These are phyloP conservation scores for Mustela erminea DNA, from an alignment of 2,797 vertebrate species.

Conservation along the genomic window DNA sequence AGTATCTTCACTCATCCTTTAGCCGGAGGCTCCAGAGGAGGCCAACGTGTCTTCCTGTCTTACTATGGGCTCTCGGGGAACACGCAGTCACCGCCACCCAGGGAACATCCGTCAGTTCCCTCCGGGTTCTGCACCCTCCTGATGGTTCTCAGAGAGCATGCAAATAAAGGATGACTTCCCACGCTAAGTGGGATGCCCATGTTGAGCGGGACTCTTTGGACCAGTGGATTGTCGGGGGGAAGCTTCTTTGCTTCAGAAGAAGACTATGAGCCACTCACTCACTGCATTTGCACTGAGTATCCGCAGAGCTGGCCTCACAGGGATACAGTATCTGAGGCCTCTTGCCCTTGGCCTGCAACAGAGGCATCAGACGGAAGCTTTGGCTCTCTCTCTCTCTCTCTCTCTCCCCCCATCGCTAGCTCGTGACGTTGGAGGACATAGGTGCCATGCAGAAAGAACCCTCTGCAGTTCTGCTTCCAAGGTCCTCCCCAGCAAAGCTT, in stretches of 20 bases:
- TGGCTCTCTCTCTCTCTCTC: neutral
- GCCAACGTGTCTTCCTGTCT: neutral
- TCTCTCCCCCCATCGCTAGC: neutral
- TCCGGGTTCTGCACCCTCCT: neutral
- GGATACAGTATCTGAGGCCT: neutral
- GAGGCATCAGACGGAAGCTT: neutral
- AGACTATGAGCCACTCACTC: neutral
- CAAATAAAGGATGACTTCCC: neutral
- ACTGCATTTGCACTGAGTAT: neutral
- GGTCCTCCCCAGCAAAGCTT: neutral
- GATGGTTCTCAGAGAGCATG: neutral
- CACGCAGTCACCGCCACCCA: neutral
- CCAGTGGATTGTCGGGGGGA: neutral
- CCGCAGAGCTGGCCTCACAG: neutral
- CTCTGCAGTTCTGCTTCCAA: neutral
- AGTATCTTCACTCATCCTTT: neutral
- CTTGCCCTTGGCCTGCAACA: neutral
- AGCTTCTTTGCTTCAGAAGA: neutral
- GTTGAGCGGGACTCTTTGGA: neutral
- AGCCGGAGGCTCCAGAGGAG: neutral
- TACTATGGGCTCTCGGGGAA: neutral
- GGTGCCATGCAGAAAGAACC: neutral
- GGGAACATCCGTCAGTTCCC: neutral
- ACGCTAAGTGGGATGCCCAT: neutral
- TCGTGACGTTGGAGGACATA: neutral